Base-by-base conservation (phyloP, 2,888 invertebrate species). In the Sinhomidia bicolor region DNA sequence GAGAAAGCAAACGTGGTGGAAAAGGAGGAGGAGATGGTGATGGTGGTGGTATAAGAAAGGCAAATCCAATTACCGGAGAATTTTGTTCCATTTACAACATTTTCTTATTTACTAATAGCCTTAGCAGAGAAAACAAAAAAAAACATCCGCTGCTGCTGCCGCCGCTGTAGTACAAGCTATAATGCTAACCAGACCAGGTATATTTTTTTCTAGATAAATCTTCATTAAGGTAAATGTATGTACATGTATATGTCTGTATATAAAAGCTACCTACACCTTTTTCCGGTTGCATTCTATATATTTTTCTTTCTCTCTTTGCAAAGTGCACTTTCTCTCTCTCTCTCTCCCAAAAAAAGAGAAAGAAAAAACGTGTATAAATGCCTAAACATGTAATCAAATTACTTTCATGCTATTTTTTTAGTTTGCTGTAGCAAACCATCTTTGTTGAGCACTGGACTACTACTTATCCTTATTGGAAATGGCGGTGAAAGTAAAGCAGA, bases 91-190 rank as follows among this genome's bases (percentile, higher is more conserved):
- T 74, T 81, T 81, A 87, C 71, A 78, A 71, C 79, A 85, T 80
- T 86, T 86, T 79, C 86, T 86, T 57, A 86, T 86, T 87, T 83
- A 83, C 83, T 83, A 83, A 83, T 83, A 83, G 74, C 85, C 85
- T 60, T 76, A 74, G 47, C 71, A 62, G 32, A 51, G 12, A 47
- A 20, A 32, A 36, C 68, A 36, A 17, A n/a, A 17, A 41, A 23
- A 65, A n/a, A 2, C 26, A 65, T 12, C 65, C 1, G n/a, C n/a
- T 57, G 54, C 7, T 57, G 54, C n/a, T 57, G 17, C 7, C 2
- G 17, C 2, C 3, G n/a, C 7, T n/a, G 36, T 14, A 71, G 71
- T 17, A 41, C 4, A 12, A 9, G 32, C 36, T 4, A 17, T 17
- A 71, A 23, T 71, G 20, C 71, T 44, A 74, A 74, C 74, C 74